Evolutionary conservation across 1,140 invertebrate species (phyloP), one percentile per base, ranked within the genome.

Genomic region (Belonocnema kinseyi): DNA sequence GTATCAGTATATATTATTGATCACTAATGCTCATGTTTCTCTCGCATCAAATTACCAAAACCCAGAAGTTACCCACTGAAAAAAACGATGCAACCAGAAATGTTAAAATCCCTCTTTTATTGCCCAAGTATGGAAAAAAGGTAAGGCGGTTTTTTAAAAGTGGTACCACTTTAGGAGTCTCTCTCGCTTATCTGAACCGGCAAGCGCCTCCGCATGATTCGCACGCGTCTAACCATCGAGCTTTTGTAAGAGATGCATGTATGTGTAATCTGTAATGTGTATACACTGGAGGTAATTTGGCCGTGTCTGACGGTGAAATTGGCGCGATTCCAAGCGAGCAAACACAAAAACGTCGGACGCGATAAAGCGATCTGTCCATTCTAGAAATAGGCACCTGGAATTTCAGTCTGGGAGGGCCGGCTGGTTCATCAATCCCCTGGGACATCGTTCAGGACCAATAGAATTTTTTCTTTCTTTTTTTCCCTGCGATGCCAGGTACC

Each of bases 301-400:
- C 40, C 26, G 61, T 66, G 61, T 66, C 61, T 66, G 26, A 66
- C 61, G 61, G 61, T 40, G 26, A 66, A 66, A 40, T 66, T 66
- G 61, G 61, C 61, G 33, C 33, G 26, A 66, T 66, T 66, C 61
- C 61, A 66, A 66, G 61, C 21, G 61, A 66, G 61, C 61, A 66
- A 66, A 66, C 61, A 66, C 61, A 66, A 66, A 66, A 66, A 66
- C 61, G 61, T 66, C 61, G 61, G 61, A 66, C 61, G 40, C 61
- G 61, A 66, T 66, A 66, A 66, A 66, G 40, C 61, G 61, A 66
- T 66, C 61, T 33, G 61, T 66, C 61, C 61, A 66, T 66, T 66
- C 61, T 66, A 66, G 61, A 66, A 66, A 66, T 66, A 66, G 61
- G 61, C 61, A 66, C 61, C 61, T 66, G 61, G 61, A 66, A 66